Conservation (phyloP, 2,113 vertebrate species). For the Tachysurus fulvidraco region DNA sequence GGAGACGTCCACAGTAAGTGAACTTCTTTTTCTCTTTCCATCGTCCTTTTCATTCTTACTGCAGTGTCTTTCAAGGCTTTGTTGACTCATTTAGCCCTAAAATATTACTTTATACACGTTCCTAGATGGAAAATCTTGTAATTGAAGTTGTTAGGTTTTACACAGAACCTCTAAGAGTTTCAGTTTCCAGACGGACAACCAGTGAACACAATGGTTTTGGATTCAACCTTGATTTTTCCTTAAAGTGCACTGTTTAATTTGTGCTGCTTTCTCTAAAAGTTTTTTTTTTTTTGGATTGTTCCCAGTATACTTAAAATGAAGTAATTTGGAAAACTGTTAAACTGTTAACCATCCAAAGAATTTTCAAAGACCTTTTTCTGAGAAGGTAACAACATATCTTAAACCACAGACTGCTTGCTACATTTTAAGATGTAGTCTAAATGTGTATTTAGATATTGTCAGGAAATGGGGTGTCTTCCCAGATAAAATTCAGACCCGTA, state of each 20-base stretch:
- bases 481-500: no score
- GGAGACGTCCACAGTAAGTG: conserved; percentile 97
- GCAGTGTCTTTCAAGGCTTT: not conserved
- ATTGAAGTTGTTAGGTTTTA: not conserved
- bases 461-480: no score
- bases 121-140: not conserved
- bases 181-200: not conserved
- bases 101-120: not conserved
- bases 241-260: not conserved
- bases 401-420: not conserved
- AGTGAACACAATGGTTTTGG: not conserved
- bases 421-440: no score
- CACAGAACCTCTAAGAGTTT: not conserved
- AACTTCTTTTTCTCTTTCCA: not conserved
- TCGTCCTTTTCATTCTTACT: not conserved
- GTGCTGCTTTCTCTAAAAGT: not conserved
- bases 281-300: not conserved
- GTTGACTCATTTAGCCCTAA: not conserved
- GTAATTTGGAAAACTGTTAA: not conserved
- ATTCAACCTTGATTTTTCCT: not conserved
- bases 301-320: not conserved
- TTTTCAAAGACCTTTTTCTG: not conserved
- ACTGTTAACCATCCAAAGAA: not conserved
- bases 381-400: not conserved
- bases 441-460: not conserved